These are phyloP conservation scores for Serripes groenlandicus DNA, from an alignment of 2,888 invertebrate species.

Conservation along the genomic window DNA sequence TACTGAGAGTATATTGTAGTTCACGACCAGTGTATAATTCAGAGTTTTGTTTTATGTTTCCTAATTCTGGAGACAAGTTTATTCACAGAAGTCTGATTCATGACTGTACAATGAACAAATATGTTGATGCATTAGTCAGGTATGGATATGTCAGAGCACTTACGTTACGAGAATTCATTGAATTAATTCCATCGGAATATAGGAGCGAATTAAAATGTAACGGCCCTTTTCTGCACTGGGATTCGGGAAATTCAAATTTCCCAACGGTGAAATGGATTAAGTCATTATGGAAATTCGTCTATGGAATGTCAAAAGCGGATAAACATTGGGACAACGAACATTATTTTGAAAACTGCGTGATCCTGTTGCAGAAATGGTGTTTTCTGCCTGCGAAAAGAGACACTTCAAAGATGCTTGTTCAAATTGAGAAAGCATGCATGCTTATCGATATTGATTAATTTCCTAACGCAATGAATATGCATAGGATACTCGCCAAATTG, in stretches of 20 bases:
- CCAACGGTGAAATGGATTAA: not conserved
- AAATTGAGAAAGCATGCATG: not conserved
- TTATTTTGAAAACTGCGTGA: not conserved
- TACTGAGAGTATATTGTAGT: not conserved
- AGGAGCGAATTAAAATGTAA: not conserved
- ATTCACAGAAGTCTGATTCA: not conserved
- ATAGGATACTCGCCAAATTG: not conserved
- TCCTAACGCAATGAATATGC: not conserved
- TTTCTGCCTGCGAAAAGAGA: not conserved
- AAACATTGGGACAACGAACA: not conserved
- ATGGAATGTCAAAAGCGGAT: not conserved
- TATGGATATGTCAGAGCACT: constrained; percentile 5
- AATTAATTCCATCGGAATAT: not conserved
- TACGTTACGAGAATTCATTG: not conserved
- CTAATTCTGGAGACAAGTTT: constrained; percentile 3
- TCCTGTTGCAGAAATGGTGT: not conserved
- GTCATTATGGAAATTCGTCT: constrained; percentile 11
- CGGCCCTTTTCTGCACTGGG: not conserved
- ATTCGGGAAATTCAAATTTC: not conserved
- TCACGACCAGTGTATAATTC: not conserved
- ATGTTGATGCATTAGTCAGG: not conserved
- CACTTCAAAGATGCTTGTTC: not conserved
- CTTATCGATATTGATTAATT: not conserved
- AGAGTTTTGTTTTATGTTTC: not conserved
- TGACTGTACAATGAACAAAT: not conserved